Evolutionary conservation across 1,140 invertebrate genomes (phyloP).

Genomic region (Halyomorpha halys): DNA sequence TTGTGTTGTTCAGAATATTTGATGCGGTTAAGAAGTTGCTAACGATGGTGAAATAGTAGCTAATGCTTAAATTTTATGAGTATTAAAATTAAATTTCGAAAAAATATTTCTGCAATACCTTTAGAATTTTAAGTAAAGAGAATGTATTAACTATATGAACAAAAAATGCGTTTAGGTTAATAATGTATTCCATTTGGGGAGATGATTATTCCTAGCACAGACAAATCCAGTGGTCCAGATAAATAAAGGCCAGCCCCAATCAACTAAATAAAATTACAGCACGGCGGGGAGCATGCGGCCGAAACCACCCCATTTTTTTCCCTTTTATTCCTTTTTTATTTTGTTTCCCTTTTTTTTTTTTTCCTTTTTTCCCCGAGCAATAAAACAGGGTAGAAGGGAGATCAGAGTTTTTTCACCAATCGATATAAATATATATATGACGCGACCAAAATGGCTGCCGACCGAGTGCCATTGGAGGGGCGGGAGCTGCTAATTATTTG

Average conservation of each 20-base stretch:
- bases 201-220: not conserved
- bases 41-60: no score
- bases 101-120: no score
- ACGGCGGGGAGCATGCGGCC: not conserved
- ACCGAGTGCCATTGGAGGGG: not conserved
- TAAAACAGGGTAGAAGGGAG: not conserved
- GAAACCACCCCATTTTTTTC: not conserved
- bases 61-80: no score
- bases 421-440: conserved; percentile 13
- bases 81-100: no score
- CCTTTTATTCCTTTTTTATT: no score
- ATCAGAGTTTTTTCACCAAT: conserved; percentile 11
- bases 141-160: no score
- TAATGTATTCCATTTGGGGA: not conserved
- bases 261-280: conserved; percentile 13
- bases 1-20: no score
- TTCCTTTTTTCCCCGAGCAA: no score
- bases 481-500: conserved; percentile 8
- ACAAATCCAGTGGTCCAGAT: not conserved
- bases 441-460: conserved; percentile 12
- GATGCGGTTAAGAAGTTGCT: no score
- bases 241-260: conserved; percentile 2
- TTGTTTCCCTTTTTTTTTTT: no score
- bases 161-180: not conserved
- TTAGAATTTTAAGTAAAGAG: no score